Evolutionary conservation across 1,140 invertebrate genomes (phyloP).

Genomic region (Pseudachorutes palmiensis): DNA sequence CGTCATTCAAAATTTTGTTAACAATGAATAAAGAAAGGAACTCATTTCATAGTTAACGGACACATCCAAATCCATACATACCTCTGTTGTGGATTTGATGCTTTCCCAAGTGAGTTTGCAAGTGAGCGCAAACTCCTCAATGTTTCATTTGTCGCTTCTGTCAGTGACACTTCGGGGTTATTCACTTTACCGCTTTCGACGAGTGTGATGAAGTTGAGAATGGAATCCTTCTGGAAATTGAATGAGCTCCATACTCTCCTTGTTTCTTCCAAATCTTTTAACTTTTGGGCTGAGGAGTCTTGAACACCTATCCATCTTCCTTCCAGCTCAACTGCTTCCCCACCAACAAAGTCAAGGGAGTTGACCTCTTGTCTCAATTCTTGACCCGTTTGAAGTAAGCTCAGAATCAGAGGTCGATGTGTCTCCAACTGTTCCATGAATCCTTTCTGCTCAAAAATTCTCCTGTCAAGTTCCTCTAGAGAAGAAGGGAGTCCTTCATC

Average conservation of each 20-base stretch:
- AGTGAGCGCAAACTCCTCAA: too few relatives aligned
- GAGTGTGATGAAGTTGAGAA: conserved; percentile 39
- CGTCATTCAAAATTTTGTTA: too few relatives aligned
- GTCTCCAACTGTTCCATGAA: conserved; percentile 73
- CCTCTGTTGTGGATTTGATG: too few relatives aligned
- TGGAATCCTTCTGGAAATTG: background rate
- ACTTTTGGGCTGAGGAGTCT: conserved; percentile 68
- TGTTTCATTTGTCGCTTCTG: too few relatives aligned
- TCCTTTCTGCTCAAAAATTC: conserved; percentile 68
- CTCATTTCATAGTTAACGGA: too few relatives aligned
- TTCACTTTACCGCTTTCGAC: background rate
- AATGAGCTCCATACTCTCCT: too few relatives aligned
- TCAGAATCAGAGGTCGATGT: conserved; percentile 75
- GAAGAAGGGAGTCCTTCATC: conserved; percentile 59
- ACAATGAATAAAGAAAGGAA: too few relatives aligned
- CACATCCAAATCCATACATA: too few relatives aligned
- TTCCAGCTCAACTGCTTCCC: conserved; percentile 74
- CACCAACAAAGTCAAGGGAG: conserved; percentile 73
- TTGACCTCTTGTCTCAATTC: conserved; percentile 75
- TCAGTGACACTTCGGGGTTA: too few relatives aligned
- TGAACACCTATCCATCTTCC: conserved; percentile 80
- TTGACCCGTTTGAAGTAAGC: conserved; percentile 80
- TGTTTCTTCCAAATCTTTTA: conserved; percentile 69
- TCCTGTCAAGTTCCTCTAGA: conserved; percentile 61
- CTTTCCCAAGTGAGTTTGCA: too few relatives aligned